phyloP scores from a whole-genome alignment of 2,113 vertebrate genomes.

The Anthoscopus minutus region DNA sequence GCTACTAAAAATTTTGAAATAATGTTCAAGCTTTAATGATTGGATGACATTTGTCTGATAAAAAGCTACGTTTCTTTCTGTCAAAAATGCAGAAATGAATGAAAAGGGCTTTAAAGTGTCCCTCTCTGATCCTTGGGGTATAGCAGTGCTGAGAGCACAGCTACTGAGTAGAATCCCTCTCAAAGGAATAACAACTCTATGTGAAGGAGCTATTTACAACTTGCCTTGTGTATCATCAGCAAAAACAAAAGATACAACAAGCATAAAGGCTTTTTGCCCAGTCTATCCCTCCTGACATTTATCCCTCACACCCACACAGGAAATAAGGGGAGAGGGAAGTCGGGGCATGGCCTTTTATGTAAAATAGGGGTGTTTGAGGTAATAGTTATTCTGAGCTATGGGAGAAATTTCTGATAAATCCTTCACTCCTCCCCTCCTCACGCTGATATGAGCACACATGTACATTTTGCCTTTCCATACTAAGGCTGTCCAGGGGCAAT shows the following conservation, averaged over 20 bases:
- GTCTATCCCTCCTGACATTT: background rate
- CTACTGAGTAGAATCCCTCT: conserved; percentile 45
- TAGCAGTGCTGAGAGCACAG: conserved; percentile 23
- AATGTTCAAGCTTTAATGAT: conserved; percentile 49
- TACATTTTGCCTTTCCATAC: background rate
- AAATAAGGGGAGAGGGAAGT: background rate
- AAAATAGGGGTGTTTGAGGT: conserved; percentile 14
- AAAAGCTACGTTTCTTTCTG: conserved; percentile 44
- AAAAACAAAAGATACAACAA: conserved; percentile 66
- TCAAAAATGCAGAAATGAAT: conserved; percentile 52
- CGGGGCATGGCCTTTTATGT: conserved; percentile 18
- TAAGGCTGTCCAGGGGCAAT: background rate
- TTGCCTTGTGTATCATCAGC: conserved; percentile 67
- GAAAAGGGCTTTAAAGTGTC: conserved; percentile 62
- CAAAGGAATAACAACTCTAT: conserved; percentile 61
- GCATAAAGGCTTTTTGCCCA: conserved; percentile 5
- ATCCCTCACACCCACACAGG: background rate
- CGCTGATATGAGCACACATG: background rate
- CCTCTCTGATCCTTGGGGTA: conserved; percentile 44
- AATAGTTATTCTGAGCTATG: background rate
- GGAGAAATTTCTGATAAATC: background rate
- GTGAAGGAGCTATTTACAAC: conserved; percentile 69
- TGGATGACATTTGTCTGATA: conserved; percentile 49
- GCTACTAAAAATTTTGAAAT: conserved; percentile 29
- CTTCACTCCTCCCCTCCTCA: background rate